Base-by-base conservation (phyloP, 1,140 invertebrate genomes). In the Fopius arisanus region DNA sequence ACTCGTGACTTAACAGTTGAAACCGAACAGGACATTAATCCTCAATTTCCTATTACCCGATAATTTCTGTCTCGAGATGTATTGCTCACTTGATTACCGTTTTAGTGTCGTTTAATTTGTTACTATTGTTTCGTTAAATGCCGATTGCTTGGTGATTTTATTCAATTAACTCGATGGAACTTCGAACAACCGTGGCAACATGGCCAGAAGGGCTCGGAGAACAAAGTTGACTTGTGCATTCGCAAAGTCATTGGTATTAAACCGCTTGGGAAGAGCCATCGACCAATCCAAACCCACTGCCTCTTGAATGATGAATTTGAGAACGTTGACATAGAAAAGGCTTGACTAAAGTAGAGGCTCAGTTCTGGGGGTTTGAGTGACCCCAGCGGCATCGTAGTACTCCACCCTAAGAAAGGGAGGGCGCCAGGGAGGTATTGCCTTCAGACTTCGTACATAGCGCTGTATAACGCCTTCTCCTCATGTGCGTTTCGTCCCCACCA, bases 1-100 rank as follows among this genome's bases (percentile, higher is more conserved):
- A 75, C 78, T 75, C 76, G 67, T 75, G 68, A 65, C 77, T 77
- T 67, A 67, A 77, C 67, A 73, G 62, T 67, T 67, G 26, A 73
- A 21, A 75, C 78, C 76, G 73, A 69, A 77, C 80, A 78, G 79
- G 79, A 83, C 84, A 86, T 86, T 84, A 84, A 83, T 79, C 80
- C 76, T 72, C 54, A 54, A 68, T 75, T 23, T 28, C 19, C 19
- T 4, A 33, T 51, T 33, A 19, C 21, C 16, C 0, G 31, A 6
- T 23, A 59, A 51, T 59, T 67, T 37, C 54, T 31, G 43, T 31
- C 26, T 26, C 12, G 70, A 37, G 26, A 16, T 9, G 26, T 41
- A 26, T 63, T 29, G 43, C n/a, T 59, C 54, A 59, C 54, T 59
- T 26, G 16, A 14, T 21, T 28, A 26, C 0, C 10, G n/a, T 66